These are phyloP conservation scores for Podabrus alpinus DNA, from an alignment of 2,888 invertebrate species.

Conservation along the genomic window DNA sequence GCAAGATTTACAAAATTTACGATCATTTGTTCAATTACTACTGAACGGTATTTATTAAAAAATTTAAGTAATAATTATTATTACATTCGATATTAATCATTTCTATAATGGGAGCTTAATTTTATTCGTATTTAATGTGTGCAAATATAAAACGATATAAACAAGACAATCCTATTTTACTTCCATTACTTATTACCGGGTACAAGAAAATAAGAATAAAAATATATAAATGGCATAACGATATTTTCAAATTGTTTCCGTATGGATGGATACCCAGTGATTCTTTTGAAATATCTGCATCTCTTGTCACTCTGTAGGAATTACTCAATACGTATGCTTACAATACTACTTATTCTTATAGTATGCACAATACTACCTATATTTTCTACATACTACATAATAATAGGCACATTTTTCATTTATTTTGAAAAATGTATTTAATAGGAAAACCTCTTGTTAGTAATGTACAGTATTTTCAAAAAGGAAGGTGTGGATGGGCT, in stretches of 20 bases:
- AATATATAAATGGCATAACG: too few species aligned
- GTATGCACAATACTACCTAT: not conserved
- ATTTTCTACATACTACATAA: too few species aligned
- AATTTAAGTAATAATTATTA: not conserved
- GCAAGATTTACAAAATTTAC: not conserved
- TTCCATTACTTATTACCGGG: not conserved
- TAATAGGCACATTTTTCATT: too few species aligned
- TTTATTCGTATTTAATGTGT: not conserved
- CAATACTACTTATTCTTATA: not conserved
- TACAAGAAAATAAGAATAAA: not conserved
- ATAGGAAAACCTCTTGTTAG: too few species aligned
- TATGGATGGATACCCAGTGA: not conserved
- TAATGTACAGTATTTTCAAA: too few species aligned
- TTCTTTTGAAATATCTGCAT: not conserved
- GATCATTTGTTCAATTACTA: not conserved
- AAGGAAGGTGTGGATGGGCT: too few species aligned
- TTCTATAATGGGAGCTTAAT: not conserved
- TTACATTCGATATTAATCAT: not conserved
- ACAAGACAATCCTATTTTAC: not conserved
- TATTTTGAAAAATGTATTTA: too few species aligned
- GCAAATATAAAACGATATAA: not conserved
- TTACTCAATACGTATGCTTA: not conserved
- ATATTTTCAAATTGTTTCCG: not conserved
- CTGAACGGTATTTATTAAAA: not conserved
- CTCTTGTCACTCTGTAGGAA: not conserved